Conservation (phyloP, 2,113 vertebrate genomes). For the human (Homo sapiens) region GRCh38 chr4:40166001-40166500, state of each 20-base stretch:
- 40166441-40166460: too few species aligned
- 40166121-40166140: neutral
- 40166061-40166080: neutral
- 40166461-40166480: too few species aligned
- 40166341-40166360: neutral
- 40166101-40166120: neutral
- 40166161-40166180: neutral
- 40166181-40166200: neutral
- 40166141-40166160: neutral
- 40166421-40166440: too few species aligned
- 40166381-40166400: neutral
- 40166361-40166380: neutral
- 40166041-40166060: neutral
- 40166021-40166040: neutral
- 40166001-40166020: neutral
- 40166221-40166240: neutral
- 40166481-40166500: too few species aligned
- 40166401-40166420: too few species aligned
- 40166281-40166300: neutral
- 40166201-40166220: neutral
- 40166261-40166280: neutral
- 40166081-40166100: neutral
- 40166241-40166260: constrained; percentile 17
- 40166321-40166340: constrained; percentile 18
- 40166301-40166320: neutral